These are phyloP conservation scores for Brachymystax lenok DNA, from an alignment of 2,797 vertebrate species.

Conservation along the genomic window DNA sequence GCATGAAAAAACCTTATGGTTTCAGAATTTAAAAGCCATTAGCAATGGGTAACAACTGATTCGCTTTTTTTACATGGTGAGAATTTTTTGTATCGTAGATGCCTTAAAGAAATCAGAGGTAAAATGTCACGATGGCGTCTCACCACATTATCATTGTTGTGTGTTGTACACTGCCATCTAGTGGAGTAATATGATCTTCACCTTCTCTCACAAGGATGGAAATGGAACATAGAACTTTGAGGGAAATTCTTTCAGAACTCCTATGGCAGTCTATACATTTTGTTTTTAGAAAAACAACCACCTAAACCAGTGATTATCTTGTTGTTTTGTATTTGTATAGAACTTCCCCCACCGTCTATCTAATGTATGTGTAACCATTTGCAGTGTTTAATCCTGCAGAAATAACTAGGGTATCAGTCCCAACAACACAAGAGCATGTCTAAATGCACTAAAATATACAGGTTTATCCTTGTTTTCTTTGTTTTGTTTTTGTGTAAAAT, in stretches of 20 bases:
- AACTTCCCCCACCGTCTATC: constrained; percentile 35
- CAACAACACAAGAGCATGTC: constrained; percentile 63
- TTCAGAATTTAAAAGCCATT: constrained; percentile 18
- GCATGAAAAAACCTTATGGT: constrained; percentile 14
- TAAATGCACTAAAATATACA: constrained; percentile 77
- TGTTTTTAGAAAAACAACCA: constrained; percentile 38
- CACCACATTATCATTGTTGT: neutral
- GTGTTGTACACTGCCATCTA: constrained; percentile 60
- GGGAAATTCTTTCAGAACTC: constrained; percentile 12
- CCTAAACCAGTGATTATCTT: constrained; percentile 43
- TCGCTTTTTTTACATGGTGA: constrained; percentile 1
- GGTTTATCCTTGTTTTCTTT: constrained; percentile 55
- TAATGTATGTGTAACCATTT: constrained; percentile 46
- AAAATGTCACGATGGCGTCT: neutral
- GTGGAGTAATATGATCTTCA: constrained; percentile 54
- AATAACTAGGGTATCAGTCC: constrained; percentile 54
- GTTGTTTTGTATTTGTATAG: constrained; percentile 24
- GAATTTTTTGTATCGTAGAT: neutral
- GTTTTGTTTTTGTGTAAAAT: constrained; percentile 39
- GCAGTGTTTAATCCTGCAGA: constrained; percentile 59
- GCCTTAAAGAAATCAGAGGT: constrained; percentile 21
- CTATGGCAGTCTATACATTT: constrained; percentile 38
- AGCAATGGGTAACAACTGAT: constrained; percentile 13
- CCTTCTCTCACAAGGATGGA: constrained; percentile 6
- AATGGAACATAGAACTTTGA: constrained; percentile 16